Base-by-base conservation (phyloP, 1,140 invertebrate genomes). In the Thaumatotibia leucotreta region DNA sequence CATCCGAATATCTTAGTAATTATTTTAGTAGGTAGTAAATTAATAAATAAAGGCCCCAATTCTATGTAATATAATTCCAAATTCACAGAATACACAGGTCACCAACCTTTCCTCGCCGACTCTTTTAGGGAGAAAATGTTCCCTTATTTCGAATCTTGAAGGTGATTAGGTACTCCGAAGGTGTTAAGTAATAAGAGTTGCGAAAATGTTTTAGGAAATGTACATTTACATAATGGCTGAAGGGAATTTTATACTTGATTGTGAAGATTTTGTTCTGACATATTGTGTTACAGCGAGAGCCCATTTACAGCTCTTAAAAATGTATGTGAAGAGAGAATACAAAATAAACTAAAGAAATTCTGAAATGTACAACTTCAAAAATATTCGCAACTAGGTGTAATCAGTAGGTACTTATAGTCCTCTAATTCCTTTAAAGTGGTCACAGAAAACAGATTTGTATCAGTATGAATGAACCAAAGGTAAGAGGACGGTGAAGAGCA, bases 391-490 rank as follows among this genome's bases (percentile, higher is more conserved):
- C 24, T 29, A 27, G 2, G 52, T 58, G 11, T 58, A 58, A 58
- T 58, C 52, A 58, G 52, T 6, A 2, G 52, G 23, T 29, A 58
- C 52, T 58, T 58, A 31, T 29, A 58, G 24, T 58, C 52, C 8
- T 14, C 52, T 58, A 58, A 58, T 58, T 58, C 52, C 27, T 58
- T 58, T 58, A 24, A 58, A 58, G 52, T 58, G 52, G 24, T 29
- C 29, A 58, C 52, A 58, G 52, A 27, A 58, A 1, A 58, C 24
- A 58, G 22, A 58, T 58, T 52, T 1, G 14, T 14, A n/a, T 27
- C 52, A 58, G 52, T 58, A 58, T 45, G 8, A 45, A 4, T n/a
- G n/a, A n/a, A 17, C n/a, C n/a, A 45, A 14, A 14, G n/a, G 4
- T 45, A 9, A 6, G 39, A 17, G 4, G 33, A 10, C 11, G 10